phyloP scores from a whole-genome alignment of 2,888 invertebrate species.

The Tinea semifulvella region DNA sequence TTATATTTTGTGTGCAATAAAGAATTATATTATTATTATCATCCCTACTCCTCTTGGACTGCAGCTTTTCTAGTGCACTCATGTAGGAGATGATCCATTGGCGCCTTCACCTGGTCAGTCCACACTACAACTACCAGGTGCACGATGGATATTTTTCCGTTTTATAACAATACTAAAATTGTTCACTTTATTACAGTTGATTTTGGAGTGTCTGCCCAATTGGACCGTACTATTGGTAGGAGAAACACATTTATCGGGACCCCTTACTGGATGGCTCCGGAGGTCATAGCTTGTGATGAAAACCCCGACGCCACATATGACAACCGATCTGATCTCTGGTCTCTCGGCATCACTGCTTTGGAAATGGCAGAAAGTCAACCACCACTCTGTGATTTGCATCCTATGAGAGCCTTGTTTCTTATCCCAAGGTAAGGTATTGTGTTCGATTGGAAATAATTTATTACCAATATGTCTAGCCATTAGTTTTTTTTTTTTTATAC shows the following conservation, averaged over 20 bases:
- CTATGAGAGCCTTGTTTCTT: constrained; percentile 98
- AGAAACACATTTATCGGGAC: constrained; percentile 99
- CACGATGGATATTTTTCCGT: no score
- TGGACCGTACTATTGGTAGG: constrained; percentile 98
- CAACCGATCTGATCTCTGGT: constrained; percentile 93
- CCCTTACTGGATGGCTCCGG: constrained; percentile 99
- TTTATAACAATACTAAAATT: no score
- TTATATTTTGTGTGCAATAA: no score
- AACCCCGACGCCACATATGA: constrained; percentile 99
- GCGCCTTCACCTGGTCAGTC: no score
- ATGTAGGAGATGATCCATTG: no score
- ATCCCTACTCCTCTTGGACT: no score
- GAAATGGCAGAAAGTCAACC: constrained; percentile 99
- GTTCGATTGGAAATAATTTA: no score
- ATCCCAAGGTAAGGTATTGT: constrained; percentile 74
- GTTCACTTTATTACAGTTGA: constrained; percentile 87
- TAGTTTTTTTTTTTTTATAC: no score
- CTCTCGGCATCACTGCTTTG: constrained; percentile 94
- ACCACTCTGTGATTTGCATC: constrained; percentile 98
- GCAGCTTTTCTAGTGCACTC: no score
- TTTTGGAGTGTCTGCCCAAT: constrained; percentile 98
- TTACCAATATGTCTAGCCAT: no score
- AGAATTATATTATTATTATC: no score
- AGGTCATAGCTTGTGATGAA: constrained; percentile 99
- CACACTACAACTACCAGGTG: no score